Evolutionary conservation across 92 coral and sea anemone species (phyloP), one percentile per base, ranked within the genome.

Genomic region (Paramuricea clavata): DNA sequence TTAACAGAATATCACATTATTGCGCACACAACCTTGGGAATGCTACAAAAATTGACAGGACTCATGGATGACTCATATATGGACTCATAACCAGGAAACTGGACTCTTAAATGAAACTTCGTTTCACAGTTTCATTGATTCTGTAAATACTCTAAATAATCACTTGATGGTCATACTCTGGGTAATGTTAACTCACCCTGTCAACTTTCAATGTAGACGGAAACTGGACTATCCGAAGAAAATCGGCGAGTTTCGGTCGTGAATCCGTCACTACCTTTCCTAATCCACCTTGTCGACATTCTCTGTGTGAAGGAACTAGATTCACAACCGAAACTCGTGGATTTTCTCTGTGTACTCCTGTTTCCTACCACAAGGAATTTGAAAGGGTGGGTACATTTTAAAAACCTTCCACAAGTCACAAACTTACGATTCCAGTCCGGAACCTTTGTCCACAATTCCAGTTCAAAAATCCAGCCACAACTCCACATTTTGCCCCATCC

Each of bases 1-100:
- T 65, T 65, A 65, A 39, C 72, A 65, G n/a, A 28, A 65, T 28
- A 65, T 60, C 31, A 22, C 68, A 60, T 60, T 27, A 60, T 60
- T 26, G 1, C 33, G 31, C 8, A 22, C 26, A 7, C 13, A 23
- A 23, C 34, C 34, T 30, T 22, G 68, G 10, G 12, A 30, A 60
- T 22, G 72, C 72, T 62, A 27, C 41, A 33, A 19, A 65, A 28
- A 28, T 28, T 5, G n/a, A 65, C 72, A 11, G 72, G 72, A 65
- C 41, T 65, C 72, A 12, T 62, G 39, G n/a, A 30, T 11, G 31
- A 60, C 33, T 22, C 68, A 16, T 3, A 52, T 5, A 60, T 7
- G 35, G 72, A 33, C 36, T 27, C 26, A n/a, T 56, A 23, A 1
- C 15, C 6, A 16, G 23, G 26, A n/a, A 56, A 56, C 26, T 56